Percentiles rank a stretch among this genome's conserved stretches.
Conservation (phyloP, 2,797 vertebrate species). For the Pteronotus mesoamericanus region DNA sequence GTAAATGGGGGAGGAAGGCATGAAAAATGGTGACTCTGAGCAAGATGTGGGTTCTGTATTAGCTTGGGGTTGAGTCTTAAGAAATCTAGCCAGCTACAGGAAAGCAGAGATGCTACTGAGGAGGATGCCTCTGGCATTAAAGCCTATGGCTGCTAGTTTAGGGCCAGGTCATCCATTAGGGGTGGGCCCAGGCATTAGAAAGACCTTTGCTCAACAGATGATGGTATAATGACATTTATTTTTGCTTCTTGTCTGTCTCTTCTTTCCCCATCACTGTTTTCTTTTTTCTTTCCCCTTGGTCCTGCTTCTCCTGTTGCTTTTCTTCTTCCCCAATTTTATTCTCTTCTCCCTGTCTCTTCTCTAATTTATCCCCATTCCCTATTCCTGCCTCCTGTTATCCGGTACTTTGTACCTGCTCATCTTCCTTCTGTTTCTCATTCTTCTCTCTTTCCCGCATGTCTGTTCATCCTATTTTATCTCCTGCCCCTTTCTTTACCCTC, state of each 20-base stretch:
- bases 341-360: background rate
- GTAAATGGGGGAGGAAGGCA: background rate
- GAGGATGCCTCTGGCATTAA: slow-evolving; percentile 10
- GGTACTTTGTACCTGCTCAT: slow-evolving; percentile 8
- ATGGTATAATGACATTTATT: slow-evolving; percentile 62
- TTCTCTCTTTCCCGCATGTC: background rate
- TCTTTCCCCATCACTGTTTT: slow-evolving; percentile 19
- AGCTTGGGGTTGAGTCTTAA: background rate
- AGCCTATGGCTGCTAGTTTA: background rate
- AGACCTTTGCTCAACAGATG: background rate
- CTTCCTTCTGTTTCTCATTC: background rate
- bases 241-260: slow-evolving; percentile 51
- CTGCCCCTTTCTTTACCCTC: background rate
- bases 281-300: background rate
- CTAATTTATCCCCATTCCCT: slow-evolving; percentile 6
- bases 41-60: background rate
- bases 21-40: slow-evolving; percentile 10
- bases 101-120: slow-evolving; percentile 26
- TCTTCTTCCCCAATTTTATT: background rate
- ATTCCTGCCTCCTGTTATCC: background rate
- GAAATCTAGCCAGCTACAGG: background rate
- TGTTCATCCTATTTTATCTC: slow-evolving; percentile 4
- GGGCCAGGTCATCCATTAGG: background rate
- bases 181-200: background rate
- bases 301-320: background rate